phyloP scores from a whole-genome alignment of 2,888 invertebrate genomes.

The Sphaerophoria rueppellii region DNA sequence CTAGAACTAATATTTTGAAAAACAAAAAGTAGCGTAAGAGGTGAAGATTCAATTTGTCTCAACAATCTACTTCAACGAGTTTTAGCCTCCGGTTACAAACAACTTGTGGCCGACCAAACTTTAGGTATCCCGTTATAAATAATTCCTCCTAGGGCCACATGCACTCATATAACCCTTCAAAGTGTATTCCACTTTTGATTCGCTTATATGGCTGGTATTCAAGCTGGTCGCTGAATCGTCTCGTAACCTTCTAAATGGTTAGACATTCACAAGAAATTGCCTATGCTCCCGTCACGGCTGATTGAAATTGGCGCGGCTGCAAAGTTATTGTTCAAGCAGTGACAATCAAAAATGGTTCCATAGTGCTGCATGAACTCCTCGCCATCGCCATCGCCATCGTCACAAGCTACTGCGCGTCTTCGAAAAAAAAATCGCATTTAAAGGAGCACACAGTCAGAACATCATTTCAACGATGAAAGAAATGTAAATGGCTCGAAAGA shows the following conservation, averaged over 20 bases:
- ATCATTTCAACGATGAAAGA: slow-evolving; percentile 5
- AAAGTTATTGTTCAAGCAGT: slow-evolving; percentile 65
- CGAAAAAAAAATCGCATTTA: too few relatives aligned
- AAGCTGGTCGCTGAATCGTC: too few relatives aligned
- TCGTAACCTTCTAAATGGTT: not conserved
- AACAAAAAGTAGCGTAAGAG: slow-evolving; percentile 13
- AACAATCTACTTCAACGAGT: slow-evolving; percentile 49
- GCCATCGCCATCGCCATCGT: too few relatives aligned
- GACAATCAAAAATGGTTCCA: slow-evolving; percentile 68
- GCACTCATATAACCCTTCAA: too few relatives aligned
- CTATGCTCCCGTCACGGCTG: slow-evolving; percentile 68
- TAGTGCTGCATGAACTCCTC: slow-evolving; percentile 57
- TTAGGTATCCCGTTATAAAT: slow-evolving; percentile 55
- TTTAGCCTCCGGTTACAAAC: slow-evolving; percentile 49
- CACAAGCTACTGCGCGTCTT: too few relatives aligned
- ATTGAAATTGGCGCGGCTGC: slow-evolving; percentile 69
- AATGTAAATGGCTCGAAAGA: slow-evolving; percentile 66
- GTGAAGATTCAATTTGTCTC: slow-evolving; percentile 70
- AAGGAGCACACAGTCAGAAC: too few relatives aligned
- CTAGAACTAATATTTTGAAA: too few relatives aligned
- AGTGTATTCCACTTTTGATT: too few relatives aligned
- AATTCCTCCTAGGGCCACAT: slow-evolving; percentile 58
- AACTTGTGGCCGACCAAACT: slow-evolving; percentile 34
- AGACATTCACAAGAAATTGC: slow-evolving; percentile 49
- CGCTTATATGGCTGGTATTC: too few relatives aligned